Base-by-base conservation (phyloP, 2,888 invertebrate species). In the Seira ritae region DNA sequence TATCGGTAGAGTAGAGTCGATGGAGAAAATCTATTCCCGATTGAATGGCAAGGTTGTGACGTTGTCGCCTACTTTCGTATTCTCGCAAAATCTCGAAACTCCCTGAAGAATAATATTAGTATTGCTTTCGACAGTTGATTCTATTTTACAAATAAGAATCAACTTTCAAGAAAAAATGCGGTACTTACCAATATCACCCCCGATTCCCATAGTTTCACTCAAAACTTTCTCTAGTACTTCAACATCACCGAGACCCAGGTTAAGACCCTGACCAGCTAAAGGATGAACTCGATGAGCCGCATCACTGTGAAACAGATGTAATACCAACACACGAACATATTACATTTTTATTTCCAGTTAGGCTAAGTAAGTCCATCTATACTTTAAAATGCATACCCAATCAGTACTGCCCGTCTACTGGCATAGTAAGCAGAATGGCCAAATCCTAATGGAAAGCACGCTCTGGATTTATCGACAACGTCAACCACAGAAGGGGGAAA, bases 221-320 rank as follows among this genome's bases (percentile, higher is more conserved):
- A 99, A 91, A 15, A 94, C 90, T 69, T 94, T 91, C 0, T 94
- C 93, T n/a, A 99, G 92, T 87, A 93, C 93, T 37, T 92, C 91
- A 0, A 98, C 95, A 92, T 99, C 99, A 6, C 97, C 97, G 91
- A 99, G 98, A 0, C 99, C 99, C 66, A 99, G 92, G 92, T 99
- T 99, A 0, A 98, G 97, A 6, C 99, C 99, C 92, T 98, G 98
- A 0, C 99, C 99, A 50, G 99, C 99, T 87, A 99, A 91, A 0
- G 99, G 99, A 91, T 99, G 99, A 20, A 99, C 94, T 87, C 97
- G 93, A 91, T 98, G 96, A 0, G 96, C 95, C 62, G 97, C 96
- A 91, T 97, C 97, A 0, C 96, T 95, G 89, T 8, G 31, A 8
- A 31, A 31, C 2, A 4, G 3, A 31, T 31, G 8, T 8, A 31